A percentile compares a stretch with the other conserved stretches of the same genome.
Evolutionary conservation across 2,888 invertebrate genomes (phyloP).

Genomic region (Apocheima hispidaria): DNA sequence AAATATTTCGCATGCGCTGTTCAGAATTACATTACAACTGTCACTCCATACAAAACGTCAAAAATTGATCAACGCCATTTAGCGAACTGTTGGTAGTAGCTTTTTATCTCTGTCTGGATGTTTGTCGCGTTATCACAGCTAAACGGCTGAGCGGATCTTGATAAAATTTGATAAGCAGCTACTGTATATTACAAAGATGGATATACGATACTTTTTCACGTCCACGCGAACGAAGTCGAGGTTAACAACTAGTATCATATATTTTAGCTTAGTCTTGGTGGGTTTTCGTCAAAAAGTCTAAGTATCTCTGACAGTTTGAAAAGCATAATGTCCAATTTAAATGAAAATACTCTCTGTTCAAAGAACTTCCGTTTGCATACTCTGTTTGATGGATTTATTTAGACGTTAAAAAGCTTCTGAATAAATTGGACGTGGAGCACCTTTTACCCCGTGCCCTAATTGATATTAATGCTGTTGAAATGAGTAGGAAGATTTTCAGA

Average conservation of each 20-base stretch:
- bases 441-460: constrained; percentile 33
- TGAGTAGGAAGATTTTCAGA: constrained; percentile 17
- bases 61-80: too few relatives aligned
- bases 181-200: too few relatives aligned
- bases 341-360: constrained; percentile 34
- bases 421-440: constrained; percentile 40
- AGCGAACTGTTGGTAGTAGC: too few relatives aligned
- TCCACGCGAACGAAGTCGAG: too few relatives aligned
- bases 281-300: constrained; percentile 18
- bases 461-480: constrained; percentile 34
- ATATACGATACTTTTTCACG: too few relatives aligned
- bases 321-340: constrained; percentile 37
- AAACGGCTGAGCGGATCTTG: too few relatives aligned
- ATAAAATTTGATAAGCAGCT: too few relatives aligned
- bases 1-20: too few relatives aligned
- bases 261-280: constrained; percentile 7
- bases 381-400: constrained; percentile 43
- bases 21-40: too few relatives aligned
- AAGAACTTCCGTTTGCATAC: constrained; percentile 39
- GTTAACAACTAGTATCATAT: not conserved
- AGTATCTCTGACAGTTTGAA: constrained; percentile 30
- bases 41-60: too few relatives aligned
- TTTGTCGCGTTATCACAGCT: too few relatives aligned
- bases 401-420: constrained; percentile 41
- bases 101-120: too few relatives aligned